Conservation (phyloP, 2,113 vertebrate species). For the Gulo gulo region DNA sequence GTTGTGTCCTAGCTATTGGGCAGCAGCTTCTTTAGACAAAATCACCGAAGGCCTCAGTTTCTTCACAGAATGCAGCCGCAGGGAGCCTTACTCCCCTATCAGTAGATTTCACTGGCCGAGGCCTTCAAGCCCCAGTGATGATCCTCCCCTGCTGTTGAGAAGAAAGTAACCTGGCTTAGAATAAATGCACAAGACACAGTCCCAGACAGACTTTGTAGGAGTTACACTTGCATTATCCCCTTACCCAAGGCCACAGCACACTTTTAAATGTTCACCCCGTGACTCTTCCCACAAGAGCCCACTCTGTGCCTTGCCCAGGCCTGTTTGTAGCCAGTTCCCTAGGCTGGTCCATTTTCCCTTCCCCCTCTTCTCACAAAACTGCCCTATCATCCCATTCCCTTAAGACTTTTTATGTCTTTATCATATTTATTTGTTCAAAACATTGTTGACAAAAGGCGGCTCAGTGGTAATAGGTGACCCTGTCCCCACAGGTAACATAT, state of each 20-base stretch:
- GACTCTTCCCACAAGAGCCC: neutral
- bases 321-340: neutral
- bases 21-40: neutral
- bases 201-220: neutral
- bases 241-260: neutral
- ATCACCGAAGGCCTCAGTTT: neutral
- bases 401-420: neutral
- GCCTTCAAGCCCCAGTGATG: too few species aligned
- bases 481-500: neutral
- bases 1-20: neutral
- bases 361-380: neutral
- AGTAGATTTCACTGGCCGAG: neutral
- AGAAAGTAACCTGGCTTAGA: neutral
- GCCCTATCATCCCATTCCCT: neutral
- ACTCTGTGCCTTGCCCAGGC: neutral
- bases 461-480: neutral
- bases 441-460: neutral
- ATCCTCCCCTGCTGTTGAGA: neutral
- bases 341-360: neutral
- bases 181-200: neutral
- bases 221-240: neutral
- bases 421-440: neutral
- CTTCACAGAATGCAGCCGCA: neutral
- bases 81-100: neutral
- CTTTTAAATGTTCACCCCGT: neutral